Conservation (phyloP, 2,888 invertebrate genomes). For the Drepana falcataria region DNA sequence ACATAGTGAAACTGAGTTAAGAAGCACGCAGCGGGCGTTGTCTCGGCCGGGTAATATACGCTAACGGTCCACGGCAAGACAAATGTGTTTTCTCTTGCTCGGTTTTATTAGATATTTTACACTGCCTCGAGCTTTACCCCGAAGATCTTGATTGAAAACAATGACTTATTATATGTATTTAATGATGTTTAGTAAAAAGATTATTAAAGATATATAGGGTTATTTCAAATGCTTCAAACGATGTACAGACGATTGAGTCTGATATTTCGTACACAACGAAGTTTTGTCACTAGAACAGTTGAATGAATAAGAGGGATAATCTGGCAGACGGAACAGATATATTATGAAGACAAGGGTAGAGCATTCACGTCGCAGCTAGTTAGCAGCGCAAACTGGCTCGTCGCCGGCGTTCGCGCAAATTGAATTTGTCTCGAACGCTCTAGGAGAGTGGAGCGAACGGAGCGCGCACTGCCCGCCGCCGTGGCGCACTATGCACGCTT, state of each 20-base stretch:
- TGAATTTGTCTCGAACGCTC: slow-evolving; percentile 69
- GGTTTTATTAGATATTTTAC: slow-evolving; percentile 56
- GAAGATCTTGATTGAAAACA: slow-evolving; percentile 62
- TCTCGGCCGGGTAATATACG: slow-evolving; percentile 71
- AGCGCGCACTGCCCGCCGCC: slow-evolving; percentile 19
- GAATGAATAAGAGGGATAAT: slow-evolving; percentile 5
- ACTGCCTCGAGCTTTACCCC: slow-evolving; percentile 38
- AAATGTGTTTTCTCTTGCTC: slow-evolving; percentile 76
- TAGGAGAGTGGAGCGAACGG: slow-evolving; percentile 31
- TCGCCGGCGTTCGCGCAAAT: slow-evolving; percentile 70
- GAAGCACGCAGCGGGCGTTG: slow-evolving; percentile 64
- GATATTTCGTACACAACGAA: no score
- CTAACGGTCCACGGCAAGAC: slow-evolving; percentile 75
- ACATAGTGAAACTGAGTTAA: slow-evolving; percentile 51
- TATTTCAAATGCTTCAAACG: no score
- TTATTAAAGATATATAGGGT: no score
- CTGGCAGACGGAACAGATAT: slow-evolving; percentile 40
- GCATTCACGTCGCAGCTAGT: slow-evolving; percentile 71
- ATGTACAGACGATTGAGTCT: no score
- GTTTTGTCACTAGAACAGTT: no score
- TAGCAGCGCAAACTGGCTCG: slow-evolving; percentile 71
- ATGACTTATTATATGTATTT: slow-evolving; percentile 55
- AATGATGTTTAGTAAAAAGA: slow-evolving; percentile 11
- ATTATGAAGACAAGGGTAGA: slow-evolving; percentile 57
- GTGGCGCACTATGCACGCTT: slow-evolving; percentile 23